Conservation (phyloP, 2,113 vertebrate genomes). For the Monarcha castaneiventris region DNA sequence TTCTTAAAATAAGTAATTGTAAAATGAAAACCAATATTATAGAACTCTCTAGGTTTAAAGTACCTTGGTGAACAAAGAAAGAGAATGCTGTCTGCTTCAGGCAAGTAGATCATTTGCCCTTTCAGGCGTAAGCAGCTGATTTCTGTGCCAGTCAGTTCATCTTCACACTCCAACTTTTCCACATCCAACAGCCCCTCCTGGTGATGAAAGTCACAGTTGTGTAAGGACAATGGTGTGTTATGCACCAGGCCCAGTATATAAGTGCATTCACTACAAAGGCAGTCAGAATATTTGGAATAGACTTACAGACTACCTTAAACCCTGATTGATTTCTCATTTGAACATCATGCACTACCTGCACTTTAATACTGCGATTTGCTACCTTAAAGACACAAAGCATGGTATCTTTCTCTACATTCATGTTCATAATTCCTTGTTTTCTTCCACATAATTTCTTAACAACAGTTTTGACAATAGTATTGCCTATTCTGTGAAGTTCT, state of each 20-base stretch:
- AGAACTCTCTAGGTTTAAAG: background rate
- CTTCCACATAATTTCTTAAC: background rate
- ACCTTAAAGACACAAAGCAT: background rate
- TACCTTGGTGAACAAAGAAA: conserved; percentile 99
- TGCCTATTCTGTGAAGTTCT: background rate
- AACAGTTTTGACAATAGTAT: background rate
- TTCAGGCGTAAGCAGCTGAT: conserved; percentile 96
- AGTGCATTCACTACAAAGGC: background rate
- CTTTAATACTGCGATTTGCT: background rate
- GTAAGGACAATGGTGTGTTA: background rate
- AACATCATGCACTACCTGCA: background rate
- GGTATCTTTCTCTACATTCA: background rate
- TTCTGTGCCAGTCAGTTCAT: conserved; percentile 95
- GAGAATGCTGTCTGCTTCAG: conserved; percentile 98
- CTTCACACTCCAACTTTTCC: conserved; percentile 92
- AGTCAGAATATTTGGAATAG: background rate
- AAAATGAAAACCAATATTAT: background rate
- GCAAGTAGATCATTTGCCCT: conserved; percentile 98
- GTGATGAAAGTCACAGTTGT: background rate
- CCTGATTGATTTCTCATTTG: background rate
- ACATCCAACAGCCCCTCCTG: conserved; percentile 96
- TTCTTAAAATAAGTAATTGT: background rate
- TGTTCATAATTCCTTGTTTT: background rate
- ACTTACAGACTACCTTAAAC: background rate
- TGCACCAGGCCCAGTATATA: accelerated